Base-by-base conservation (phyloP, 2,113 vertebrate species). In the Anser brachyrhynchus region DNA sequence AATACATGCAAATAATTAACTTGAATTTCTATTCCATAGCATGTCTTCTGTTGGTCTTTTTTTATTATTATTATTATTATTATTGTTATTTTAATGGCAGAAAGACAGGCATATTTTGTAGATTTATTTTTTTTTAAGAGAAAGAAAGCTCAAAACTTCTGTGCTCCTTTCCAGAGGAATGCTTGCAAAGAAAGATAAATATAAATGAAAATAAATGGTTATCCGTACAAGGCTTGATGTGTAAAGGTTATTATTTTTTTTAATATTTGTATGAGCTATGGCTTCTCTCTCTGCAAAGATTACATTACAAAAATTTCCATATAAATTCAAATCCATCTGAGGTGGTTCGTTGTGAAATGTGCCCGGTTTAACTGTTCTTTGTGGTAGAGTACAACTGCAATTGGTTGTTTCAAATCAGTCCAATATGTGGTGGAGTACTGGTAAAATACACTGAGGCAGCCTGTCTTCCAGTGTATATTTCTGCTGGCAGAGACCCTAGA, bases 401-500 rank as follows among this genome's bases (percentile, higher is more conserved):
- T 52, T 66, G 28, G 51, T 88, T 83, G 52, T 77, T 96, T 86
- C 69, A 94, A 90, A 95, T 90, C 93, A 78, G 79, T 86, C 69
- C 95, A 88, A 41, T 79, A 61, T 84, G 92, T 92, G 85, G 35
- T 72, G 72, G 79, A 81, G 69, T 65, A 88, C 69, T 84, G 93
- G 79, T 95, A 89, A 92, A 95, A 55, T 58, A 91, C 59, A 58
- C 66, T 13, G 49, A 92, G 71, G 91, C 94, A 94, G 85, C 35
- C 65, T 90, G 75, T 93, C 85, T 94, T 86, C 31, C 76, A 89
- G 79, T 49, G 88, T 90, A 9, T 93, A 84, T 97, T 97, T 96
- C 95, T 95, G 87, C 95, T 97, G 96, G 96, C 95, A 92, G 69
- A 77, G 39, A 74, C 82, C 71, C 76, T 86, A 4, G 25, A 39